Percentiles rank a stretch among this genome's conserved stretches.
Evolutionary conservation across 2,113 vertebrate species (phyloP).

Genomic region (Stigmatopora nigra): DNA sequence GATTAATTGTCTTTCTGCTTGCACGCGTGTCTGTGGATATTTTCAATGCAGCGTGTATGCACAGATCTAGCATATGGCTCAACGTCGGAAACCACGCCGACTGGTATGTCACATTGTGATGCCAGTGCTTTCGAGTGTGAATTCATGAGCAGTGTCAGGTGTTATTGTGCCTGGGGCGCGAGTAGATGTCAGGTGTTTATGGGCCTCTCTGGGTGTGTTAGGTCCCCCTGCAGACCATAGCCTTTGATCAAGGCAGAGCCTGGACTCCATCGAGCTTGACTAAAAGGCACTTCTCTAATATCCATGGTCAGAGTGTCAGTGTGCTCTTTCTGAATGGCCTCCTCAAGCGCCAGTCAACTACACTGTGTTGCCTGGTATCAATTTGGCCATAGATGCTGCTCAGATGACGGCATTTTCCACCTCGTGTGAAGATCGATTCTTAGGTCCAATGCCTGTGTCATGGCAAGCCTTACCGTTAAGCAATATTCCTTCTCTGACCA

Average conservation of each 20-base stretch:
- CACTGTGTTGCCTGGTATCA: conserved; percentile 41
- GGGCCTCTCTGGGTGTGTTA: conserved; percentile 31
- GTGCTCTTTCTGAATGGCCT: conserved; percentile 44
- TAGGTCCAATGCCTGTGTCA: too few relatives aligned
- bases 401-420: conserved; percentile 20
- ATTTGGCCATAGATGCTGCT: conserved; percentile 44
- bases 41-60: conserved; percentile 14
- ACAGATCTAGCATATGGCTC: conserved; percentile 8
- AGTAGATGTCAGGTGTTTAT: conserved; percentile 45
- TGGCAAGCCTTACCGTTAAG: too few relatives aligned
- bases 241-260: conserved; percentile 32
- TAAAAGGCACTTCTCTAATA: conserved; percentile 47
- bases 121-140: conserved; percentile 12
- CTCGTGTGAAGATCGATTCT: background rate
- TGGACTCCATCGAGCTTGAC: conserved; percentile 42
- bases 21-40: conserved; percentile 25
- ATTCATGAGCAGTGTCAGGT: conserved; percentile 34
- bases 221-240: conserved; percentile 33
- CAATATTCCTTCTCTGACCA: too few relatives aligned
- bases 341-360: conserved; percentile 36
- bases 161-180: conserved; percentile 38
- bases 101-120: conserved; percentile 10
- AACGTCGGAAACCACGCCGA: background rate
- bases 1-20: conserved; percentile 40
- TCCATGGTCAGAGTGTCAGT: conserved; percentile 41